Percentiles rank a stretch among this genome's conserved stretches.
Evolutionary conservation across 2,888 invertebrate species (phyloP).

Genomic region (Vannuccia rotundouncinata): DNA sequence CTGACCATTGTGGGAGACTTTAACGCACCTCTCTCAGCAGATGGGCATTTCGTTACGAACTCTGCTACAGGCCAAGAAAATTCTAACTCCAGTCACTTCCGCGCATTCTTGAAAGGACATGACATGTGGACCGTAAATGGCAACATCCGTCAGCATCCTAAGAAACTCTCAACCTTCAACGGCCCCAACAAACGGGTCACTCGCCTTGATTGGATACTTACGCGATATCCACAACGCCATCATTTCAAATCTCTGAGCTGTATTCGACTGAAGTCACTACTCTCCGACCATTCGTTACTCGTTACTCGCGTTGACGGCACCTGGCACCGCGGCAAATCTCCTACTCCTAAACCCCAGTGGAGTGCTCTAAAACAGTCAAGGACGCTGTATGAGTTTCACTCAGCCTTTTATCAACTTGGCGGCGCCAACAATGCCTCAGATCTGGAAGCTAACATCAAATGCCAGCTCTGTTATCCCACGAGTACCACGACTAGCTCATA

Average conservation of each 20-base stretch:
- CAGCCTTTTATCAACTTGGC: not conserved
- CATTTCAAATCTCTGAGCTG: no score
- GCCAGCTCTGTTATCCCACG: conserved; percentile 1
- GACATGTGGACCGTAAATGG: conserved; percentile 19
- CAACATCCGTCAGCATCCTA: not conserved
- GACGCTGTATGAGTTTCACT: not conserved
- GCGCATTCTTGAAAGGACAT: not conserved
- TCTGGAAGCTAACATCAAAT: not conserved
- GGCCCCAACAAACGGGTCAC: not conserved
- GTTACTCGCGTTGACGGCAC: not conserved
- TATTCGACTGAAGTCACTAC: conserved; percentile 7
- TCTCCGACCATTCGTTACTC: not conserved
- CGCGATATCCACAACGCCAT: no score
- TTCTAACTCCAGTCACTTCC: not conserved
- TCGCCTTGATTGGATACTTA: not conserved
- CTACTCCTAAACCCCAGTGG: not conserved
- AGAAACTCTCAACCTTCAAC: not conserved
- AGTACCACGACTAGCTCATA: no score
- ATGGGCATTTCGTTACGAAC: not conserved
- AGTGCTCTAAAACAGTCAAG: not conserved
- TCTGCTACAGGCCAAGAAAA: not conserved
- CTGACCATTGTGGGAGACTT: not conserved
- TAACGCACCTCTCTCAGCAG: not conserved
- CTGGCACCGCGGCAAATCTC: not conserved
- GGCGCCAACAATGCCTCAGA: not conserved